Percentiles rank a stretch among this genome's conserved stretches.
Conservation (phyloP, 2,113 vertebrate species). For the Arizona elegans region DNA sequence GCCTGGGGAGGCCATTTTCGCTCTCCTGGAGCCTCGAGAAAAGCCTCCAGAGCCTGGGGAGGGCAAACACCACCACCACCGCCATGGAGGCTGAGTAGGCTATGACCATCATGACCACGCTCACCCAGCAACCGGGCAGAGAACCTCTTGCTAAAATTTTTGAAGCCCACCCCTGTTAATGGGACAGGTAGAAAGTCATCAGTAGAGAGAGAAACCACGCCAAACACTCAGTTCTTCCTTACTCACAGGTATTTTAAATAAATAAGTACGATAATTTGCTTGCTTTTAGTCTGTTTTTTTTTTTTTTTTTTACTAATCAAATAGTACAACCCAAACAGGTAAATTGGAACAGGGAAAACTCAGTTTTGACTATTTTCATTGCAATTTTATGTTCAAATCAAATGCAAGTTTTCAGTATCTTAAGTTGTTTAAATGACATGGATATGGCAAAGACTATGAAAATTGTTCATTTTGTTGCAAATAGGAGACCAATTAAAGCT, state of each 20-base stretch:
- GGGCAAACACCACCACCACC: too few relatives aligned
- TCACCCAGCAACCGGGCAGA: too few relatives aligned
- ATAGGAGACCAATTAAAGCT: slow-evolving; percentile 32
- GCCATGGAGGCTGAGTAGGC: too few relatives aligned
- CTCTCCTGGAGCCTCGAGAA: too few relatives aligned
- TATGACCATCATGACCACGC: too few relatives aligned
- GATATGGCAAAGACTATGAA: not conserved
- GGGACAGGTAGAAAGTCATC: not conserved
- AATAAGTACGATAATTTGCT: not conserved
- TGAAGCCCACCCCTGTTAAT: not conserved
- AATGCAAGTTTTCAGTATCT: not conserved
- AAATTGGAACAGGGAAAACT: not conserved
- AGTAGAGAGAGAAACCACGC: not conserved
- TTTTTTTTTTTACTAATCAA: not conserved
- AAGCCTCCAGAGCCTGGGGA: too few relatives aligned
- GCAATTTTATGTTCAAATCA: not conserved
- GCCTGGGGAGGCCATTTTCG: too few relatives aligned
- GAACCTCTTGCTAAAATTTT: too few relatives aligned
- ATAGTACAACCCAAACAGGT: not conserved
- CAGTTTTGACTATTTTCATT: not conserved
- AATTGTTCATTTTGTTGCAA: slow-evolving; percentile 23
- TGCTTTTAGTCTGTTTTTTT: not conserved
- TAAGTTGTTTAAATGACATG: not conserved
- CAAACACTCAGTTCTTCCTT: not conserved
- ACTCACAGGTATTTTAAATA: not conserved